A percentile compares a stretch with the other conserved stretches of the same genome.
phyloP scores from a whole-genome alignment of 2,888 invertebrate species.

The Furcula furcula region DNA sequence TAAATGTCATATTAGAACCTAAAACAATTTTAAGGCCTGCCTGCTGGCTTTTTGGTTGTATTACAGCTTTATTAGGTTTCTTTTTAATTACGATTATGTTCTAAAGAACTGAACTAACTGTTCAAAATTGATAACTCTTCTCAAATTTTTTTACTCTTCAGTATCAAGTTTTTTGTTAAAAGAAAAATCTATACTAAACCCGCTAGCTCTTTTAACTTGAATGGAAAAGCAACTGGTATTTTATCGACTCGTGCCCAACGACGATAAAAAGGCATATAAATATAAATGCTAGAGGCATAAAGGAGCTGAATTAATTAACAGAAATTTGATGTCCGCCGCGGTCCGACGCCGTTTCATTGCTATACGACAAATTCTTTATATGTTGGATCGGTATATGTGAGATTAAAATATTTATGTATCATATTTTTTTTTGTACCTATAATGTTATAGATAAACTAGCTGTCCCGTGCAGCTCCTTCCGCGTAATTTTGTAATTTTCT shows the following conservation, averaged over 20 bases:
- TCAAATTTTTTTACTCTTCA: too few species aligned
- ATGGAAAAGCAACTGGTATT: slow-evolving; percentile 47
- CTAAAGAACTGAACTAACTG: too few species aligned
- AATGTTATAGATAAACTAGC: too few species aligned
- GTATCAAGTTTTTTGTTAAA: background rate
- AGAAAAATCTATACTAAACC: background rate
- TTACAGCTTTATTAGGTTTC: too few species aligned
- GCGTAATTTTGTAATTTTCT: too few species aligned
- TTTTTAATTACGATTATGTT: too few species aligned
- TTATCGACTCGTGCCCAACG: slow-evolving; percentile 70
- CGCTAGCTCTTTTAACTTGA: slow-evolving; percentile 27
- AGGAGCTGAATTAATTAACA: slow-evolving; percentile 77
- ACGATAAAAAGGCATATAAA: slow-evolving; percentile 69
- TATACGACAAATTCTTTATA: slow-evolving; percentile 65
- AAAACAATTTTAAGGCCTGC: too few species aligned
- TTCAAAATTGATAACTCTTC: too few species aligned
- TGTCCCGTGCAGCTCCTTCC: too few species aligned
- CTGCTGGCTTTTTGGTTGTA: too few species aligned
- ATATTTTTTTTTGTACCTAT: background rate
- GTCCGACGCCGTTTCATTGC: slow-evolving; percentile 57
- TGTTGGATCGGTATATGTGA: slow-evolving; percentile 29
- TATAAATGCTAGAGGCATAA: slow-evolving; percentile 66
- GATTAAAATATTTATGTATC: slow-evolving; percentile 23
- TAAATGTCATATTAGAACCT: too few species aligned
- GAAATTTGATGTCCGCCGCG: slow-evolving; percentile 56